These are phyloP conservation scores for Scaptomyza pallida DNA, from an alignment of 1,140 invertebrate species.

Conservation along the genomic window DNA sequence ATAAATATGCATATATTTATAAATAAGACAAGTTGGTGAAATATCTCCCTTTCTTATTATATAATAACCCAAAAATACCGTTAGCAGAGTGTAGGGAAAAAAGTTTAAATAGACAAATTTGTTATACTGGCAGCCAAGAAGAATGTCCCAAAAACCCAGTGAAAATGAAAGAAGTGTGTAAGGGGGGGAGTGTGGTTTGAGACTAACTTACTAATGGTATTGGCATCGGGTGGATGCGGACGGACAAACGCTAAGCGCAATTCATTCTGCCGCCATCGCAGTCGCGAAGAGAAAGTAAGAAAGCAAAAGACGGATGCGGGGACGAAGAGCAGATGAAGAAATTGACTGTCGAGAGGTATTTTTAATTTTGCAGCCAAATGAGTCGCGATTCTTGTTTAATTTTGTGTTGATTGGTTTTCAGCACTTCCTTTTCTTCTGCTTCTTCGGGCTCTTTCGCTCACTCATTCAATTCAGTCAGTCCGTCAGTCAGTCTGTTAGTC, in stretches of 20 bases:
- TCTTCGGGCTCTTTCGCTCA: conserved; percentile 1
- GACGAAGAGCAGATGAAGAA: conserved; percentile 14
- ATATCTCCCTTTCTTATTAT: too few relatives aligned
- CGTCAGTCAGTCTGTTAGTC: conserved; percentile 18
- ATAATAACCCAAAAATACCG: background rate
- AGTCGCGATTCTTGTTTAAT: conserved; percentile 58
- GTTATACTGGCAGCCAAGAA: conserved; percentile 35
- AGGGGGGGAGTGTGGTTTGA: background rate
- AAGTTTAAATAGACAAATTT: conserved; percentile 79
- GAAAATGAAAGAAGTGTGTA: background rate
- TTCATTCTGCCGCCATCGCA: conserved; percentile 48
- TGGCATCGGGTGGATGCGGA: background rate
- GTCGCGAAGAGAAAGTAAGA: background rate
- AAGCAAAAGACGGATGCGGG: background rate
- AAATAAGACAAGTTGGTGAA: too few relatives aligned
- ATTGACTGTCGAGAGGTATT: conserved; percentile 54
- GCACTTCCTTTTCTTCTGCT: conserved; percentile 3
- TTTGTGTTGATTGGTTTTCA: conserved; percentile 55
- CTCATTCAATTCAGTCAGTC: conserved; percentile 1
- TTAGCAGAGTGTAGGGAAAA: conserved; percentile 31
- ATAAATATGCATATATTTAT: too few relatives aligned
- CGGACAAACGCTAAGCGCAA: conserved; percentile 62
- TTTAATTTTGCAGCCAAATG: conserved; percentile 67
- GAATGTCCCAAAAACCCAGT: background rate
- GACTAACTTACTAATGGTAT: conserved; percentile 45